A percentile compares a stretch with the other conserved stretches of the same genome.
Evolutionary conservation across 2,113 vertebrate species (phyloP).

Genomic region (Nycticryphes semicollaris): DNA sequence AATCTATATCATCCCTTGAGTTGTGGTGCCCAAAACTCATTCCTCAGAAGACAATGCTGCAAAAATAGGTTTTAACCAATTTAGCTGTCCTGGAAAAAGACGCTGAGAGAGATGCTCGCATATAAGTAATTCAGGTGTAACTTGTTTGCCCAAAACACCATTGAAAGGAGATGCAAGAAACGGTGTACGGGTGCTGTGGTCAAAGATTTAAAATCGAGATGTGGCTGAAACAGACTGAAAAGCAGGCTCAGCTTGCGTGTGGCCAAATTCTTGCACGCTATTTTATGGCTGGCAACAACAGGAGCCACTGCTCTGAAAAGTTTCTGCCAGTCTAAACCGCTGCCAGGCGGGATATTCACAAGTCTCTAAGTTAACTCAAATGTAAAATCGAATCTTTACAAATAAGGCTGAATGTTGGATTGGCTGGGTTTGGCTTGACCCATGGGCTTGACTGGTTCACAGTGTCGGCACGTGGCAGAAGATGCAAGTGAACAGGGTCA

Average conservation of each 20-base stretch:
- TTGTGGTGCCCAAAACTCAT: not conserved
- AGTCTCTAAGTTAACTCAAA: not conserved
- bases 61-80: not conserved
- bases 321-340: not conserved
- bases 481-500: not conserved
- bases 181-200: not conserved
- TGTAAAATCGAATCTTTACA: not conserved
- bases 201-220: not conserved
- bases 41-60: not conserved
- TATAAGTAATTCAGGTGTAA: not conserved
- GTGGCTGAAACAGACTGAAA: not conserved
- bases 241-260: not conserved
- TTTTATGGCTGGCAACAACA: not conserved
- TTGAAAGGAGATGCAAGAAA: not conserved
- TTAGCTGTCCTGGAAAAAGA: not conserved
- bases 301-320: not conserved
- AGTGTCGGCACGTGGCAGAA: not conserved
- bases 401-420: not conserved
- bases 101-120: accelerated
- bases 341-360: not conserved
- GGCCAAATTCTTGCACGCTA: not conserved
- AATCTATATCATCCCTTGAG: not conserved
- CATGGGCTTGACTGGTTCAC: not conserved
- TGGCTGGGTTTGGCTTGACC: no score
- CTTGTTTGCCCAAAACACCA: not conserved